Evolutionary conservation across 2,113 vertebrate genomes (phyloP), one percentile per base, ranked within the genome.

Genomic region (Butastur rufipennis): DNA sequence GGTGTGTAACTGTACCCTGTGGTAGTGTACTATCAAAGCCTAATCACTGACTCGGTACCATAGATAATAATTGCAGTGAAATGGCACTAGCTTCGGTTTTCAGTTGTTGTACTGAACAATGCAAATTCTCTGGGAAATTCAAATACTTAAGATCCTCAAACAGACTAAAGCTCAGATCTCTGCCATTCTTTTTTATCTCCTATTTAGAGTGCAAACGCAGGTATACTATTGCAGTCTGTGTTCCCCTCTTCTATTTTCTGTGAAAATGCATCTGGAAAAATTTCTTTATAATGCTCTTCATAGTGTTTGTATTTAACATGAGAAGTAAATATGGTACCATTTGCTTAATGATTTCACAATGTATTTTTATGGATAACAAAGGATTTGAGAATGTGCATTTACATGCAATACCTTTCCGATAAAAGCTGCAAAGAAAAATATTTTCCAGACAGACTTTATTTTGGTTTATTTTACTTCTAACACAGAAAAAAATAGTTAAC

Each of bases 251-350:
- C 53, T 73, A 15, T 58, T 58, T 77, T 77, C 71, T 74, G 6
- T 50, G 45, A 81, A 90, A 68, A 65, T 25, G 7, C 20, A 58
- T 22, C 45, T 62, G 17, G 13, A 45, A 93, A 81, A 23, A 11
- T 56, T 88, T 38, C 9, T 27, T 66, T 85, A 13, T 10, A 34
- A 32, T 74, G 8, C 1, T 86, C 70, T 90, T 62, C 7, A 15
- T n/a, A 17, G 6, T n/a, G 11, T 75, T 93, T 48, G 13, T 65
- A 32, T 72, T 75, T 70, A 77, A 67, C 4, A n/a, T 52, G 43
- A 52, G 32, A 9, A 56, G 3, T 55, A 32, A 66, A 75, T 40
- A 13, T 2, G 0, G 10, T 63, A 36, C 26, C 1, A 2, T 45
- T 73, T 62, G 56, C 29, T 50, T 55, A 26, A 83, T 42, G 6